A percentile compares a stretch with the other conserved stretches of the same genome.
These are phyloP conservation scores for Habrosyne pyritoides DNA, from an alignment of 2,888 invertebrate species.

Conservation along the genomic window DNA sequence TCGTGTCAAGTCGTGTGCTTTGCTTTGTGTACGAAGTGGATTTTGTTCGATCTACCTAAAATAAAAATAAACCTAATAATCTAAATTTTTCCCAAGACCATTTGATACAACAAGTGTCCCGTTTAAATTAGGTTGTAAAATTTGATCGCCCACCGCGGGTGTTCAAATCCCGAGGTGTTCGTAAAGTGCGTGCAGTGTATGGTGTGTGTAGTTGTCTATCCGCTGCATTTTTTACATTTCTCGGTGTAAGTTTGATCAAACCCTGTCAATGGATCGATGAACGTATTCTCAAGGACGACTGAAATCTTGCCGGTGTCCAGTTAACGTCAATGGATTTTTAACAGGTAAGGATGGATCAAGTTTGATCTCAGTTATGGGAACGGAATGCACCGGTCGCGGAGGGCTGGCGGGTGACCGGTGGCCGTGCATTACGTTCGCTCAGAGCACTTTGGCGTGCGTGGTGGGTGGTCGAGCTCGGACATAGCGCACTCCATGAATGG, in stretches of 20 bases:
- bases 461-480: neutral
- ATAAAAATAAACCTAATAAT: neutral
- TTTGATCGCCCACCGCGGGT: neutral
- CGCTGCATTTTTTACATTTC: slow-evolving; percentile 11
- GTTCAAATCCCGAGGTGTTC: neutral
- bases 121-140: neutral
- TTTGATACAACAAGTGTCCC: neutral
- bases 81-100: neutral
- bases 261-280: slow-evolving; percentile 5
- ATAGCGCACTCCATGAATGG: neutral
- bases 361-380: slow-evolving; percentile 34
- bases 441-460: slow-evolving; percentile 12
- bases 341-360: slow-evolving; percentile 54
- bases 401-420: slow-evolving; percentile 24
- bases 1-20: neutral
- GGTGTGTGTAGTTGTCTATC: slow-evolving; percentile 1
- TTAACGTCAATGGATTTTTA: slow-evolving; percentile 64
- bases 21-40: neutral
- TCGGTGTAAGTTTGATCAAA: neutral
- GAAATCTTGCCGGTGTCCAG: slow-evolving; percentile 14
- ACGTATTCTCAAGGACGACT: slow-evolving; percentile 7
- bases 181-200: slow-evolving; percentile 4
- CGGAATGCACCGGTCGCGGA: slow-evolving; percentile 48
- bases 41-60: neutral
- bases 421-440: slow-evolving; percentile 20